Conservation (phyloP, 2,797 vertebrate genomes). For the Clamator glandarius region DNA sequence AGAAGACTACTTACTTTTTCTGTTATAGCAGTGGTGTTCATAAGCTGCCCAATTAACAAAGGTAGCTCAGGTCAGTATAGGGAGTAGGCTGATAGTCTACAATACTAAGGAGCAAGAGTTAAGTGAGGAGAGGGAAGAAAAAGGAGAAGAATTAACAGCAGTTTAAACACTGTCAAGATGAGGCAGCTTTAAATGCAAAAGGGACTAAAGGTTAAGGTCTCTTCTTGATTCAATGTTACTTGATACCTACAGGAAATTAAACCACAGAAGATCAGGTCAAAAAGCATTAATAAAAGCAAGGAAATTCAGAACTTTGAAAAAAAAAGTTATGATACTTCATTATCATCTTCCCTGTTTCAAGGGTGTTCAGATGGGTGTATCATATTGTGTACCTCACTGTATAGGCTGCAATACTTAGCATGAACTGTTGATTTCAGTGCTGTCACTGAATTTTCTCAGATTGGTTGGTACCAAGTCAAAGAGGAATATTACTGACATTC, state of each 20-base stretch:
- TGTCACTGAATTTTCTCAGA: not conserved
- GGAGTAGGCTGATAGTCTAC: not conserved
- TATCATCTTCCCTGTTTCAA: not conserved
- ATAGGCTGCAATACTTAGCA: not conserved
- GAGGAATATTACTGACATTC: not conserved
- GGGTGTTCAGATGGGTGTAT: not conserved
- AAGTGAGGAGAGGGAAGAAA: not conserved
- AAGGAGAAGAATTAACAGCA: constrained; percentile 20
- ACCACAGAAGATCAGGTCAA: constrained; percentile 52
- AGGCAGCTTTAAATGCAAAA: constrained; percentile 62
- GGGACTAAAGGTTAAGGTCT: constrained; percentile 60
- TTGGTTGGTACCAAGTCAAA: not conserved
- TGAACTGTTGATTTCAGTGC: not conserved
- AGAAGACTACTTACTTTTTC: not conserved
- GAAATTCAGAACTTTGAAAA: constrained; percentile 38
- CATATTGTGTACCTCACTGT: not conserved
- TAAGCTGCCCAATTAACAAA: not conserved
- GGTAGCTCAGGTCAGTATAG: not conserved
- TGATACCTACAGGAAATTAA: constrained; percentile 79
- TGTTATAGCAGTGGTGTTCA: not conserved
- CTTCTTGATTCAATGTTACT: constrained; percentile 72
- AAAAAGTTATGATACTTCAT: not conserved
- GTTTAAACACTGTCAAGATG: constrained; percentile 61
- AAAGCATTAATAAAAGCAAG: constrained; percentile 65
- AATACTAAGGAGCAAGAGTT: not conserved